Base-by-base conservation (phyloP, 2,888 invertebrate genomes). In the Sphaeridia pumilis region DNA sequence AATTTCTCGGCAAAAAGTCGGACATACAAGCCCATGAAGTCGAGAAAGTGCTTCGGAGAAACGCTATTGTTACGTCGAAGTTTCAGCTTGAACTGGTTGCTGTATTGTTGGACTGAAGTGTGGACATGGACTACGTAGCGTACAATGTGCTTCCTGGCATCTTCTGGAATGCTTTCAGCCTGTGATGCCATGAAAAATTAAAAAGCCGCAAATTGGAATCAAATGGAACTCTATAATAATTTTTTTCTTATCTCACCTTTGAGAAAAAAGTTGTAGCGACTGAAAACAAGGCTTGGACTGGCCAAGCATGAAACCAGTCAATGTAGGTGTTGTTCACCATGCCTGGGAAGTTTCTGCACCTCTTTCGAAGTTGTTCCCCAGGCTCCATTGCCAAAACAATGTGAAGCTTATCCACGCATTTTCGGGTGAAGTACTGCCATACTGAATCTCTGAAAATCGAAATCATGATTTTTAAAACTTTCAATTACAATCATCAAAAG, bases 281-380 rank as follows among this genome's bases (percentile, higher is more conserved):
- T 0, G 90, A 87, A 50, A 82, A 74, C 45, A 93, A 69, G 0
- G 93, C 93, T 69, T 92, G 87, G 60, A 83, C 78, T 0, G 93
- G 90, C 93, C 93, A 93, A 0, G 90, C 83, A 70, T 87, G 89
- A 69, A 90, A 81, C 92, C 92, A 93, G 70, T 93, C 89, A 59
- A 93, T 89, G 35, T 84, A 87, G 0, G 89, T 87, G 68, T 87
- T 88, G 68, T 89, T 92, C 35, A 93, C 88, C 44, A 93, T 74
- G 1, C 90, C 90, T 0, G 93, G 93, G 71, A 92, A 93, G 72
- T 82, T 89, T 60, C 90, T 78, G 67, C 92, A 92, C 20, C 87
- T 77, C 65, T 82, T 87, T 45, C 89, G 78, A 17, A 93, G 72
- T 4, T 80, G 76, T 54, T 90, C 89, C 0, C 88, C 84, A 0